Conservation (phyloP, 2,888 invertebrate genomes). For the Aphodius sticticus region DNA sequence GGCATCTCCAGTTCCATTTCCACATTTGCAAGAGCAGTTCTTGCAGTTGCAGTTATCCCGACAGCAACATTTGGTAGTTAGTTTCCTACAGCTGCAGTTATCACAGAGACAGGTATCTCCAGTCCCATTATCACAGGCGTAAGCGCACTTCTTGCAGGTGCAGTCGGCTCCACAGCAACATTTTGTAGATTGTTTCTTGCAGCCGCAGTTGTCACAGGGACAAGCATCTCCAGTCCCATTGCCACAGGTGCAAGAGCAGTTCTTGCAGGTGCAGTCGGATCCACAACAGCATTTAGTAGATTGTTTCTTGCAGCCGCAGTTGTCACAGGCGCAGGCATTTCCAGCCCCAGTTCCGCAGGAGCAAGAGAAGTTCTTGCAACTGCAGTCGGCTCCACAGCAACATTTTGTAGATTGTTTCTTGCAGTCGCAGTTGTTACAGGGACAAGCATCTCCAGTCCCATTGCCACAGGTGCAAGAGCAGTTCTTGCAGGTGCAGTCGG, state of each 20-base stretch:
- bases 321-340: neutral
- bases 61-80: constrained; percentile 15
- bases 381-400: constrained; percentile 27
- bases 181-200: constrained; percentile 14
- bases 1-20: neutral
- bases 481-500: constrained; percentile 26
- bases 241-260: constrained; percentile 24
- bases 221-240: neutral
- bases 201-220: neutral
- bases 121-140: neutral
- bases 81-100: constrained; percentile 7
- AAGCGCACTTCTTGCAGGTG: constrained; percentile 20
- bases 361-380: constrained; percentile 13
- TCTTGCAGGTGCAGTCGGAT: constrained; percentile 28
- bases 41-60: constrained; percentile 28
- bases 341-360: neutral
- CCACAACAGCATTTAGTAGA: constrained; percentile 19
- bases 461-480: constrained; percentile 32
- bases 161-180: constrained; percentile 24
- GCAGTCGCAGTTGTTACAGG: constrained; percentile 28
- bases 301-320: constrained; percentile 13
- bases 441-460: constrained; percentile 15
- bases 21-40: constrained; percentile 25
- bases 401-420: constrained; percentile 17
- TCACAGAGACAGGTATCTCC: constrained; percentile 8